phyloP scores from a whole-genome alignment of 2,797 vertebrate species.

The Amblyopsis hoosieri region DNA sequence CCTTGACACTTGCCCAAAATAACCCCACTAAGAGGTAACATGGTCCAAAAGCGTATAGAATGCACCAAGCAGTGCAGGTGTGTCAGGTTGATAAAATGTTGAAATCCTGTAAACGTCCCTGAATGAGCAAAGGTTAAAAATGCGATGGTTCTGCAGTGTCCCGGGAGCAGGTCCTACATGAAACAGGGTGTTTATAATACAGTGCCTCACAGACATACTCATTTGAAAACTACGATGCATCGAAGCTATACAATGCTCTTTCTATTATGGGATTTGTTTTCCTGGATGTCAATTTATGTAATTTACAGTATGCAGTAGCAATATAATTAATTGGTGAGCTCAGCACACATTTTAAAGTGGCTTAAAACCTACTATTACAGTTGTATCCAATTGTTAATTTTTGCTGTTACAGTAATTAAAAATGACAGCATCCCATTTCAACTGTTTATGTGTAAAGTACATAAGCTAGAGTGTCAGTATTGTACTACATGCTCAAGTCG shows the following conservation, averaged over 20 bases:
- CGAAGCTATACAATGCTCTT: conserved; percentile 12
- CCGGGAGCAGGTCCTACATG: conserved; percentile 7
- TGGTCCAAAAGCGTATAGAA: too few species aligned
- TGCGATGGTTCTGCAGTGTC: background rate
- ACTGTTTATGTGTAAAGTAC: background rate
- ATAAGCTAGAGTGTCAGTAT: background rate
- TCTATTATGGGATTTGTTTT: conserved; percentile 30
- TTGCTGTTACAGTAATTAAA: background rate
- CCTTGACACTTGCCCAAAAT: too few species aligned
- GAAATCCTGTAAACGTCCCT: too few species aligned
- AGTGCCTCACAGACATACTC: conserved; percentile 17
- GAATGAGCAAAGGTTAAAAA: too few species aligned
- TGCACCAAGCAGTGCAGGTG: too few species aligned
- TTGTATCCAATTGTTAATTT: background rate
- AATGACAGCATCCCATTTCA: background rate
- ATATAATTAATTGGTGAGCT: too few species aligned
- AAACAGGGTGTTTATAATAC: conserved; percentile 21
- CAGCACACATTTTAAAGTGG: too few species aligned
- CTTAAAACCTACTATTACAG: too few species aligned
- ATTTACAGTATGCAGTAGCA: conserved; percentile 7
- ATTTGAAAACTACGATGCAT: conserved; percentile 22
- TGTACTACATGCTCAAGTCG: too few species aligned
- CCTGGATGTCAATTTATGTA: conserved; percentile 25
- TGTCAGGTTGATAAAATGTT: too few species aligned
- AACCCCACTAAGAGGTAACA: too few species aligned